Conservation (phyloP, 2,113 vertebrate genomes). For the Climacteris rufus region DNA sequence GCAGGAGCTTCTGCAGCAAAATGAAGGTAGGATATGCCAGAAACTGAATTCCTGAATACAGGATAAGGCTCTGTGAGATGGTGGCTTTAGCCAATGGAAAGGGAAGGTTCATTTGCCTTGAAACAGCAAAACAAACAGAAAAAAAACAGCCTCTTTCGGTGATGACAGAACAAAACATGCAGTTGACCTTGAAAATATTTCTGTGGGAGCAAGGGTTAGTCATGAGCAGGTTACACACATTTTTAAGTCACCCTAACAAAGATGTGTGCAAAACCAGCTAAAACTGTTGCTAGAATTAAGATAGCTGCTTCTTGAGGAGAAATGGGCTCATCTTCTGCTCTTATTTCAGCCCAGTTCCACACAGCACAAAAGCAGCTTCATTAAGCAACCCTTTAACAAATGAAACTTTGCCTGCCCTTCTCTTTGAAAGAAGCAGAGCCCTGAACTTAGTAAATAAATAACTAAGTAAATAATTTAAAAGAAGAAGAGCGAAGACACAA, state of each 20-base stretch:
- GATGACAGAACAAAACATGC: neutral
- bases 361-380: neutral
- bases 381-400: neutral
- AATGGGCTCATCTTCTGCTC: neutral
- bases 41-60: neutral
- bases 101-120: neutral
- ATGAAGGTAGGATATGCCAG: neutral
- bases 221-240: neutral
- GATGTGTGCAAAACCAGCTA: neutral
- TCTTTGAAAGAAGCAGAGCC: neutral
- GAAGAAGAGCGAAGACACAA: neutral
- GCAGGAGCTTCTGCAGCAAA: slow-evolving; percentile 1
- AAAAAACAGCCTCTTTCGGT: neutral
- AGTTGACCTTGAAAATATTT: neutral
- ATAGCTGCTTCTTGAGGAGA: neutral
- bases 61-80: neutral
- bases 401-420: neutral
- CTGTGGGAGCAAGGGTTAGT: neutral
- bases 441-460: neutral
- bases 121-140: neutral
- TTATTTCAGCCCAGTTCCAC: neutral
- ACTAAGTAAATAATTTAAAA: neutral
- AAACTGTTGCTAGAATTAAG: neutral
- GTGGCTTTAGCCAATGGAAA: neutral
- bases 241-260: neutral